Base-by-base conservation (phyloP, 2,797 vertebrate species). In the Coluber constrictor region DNA sequence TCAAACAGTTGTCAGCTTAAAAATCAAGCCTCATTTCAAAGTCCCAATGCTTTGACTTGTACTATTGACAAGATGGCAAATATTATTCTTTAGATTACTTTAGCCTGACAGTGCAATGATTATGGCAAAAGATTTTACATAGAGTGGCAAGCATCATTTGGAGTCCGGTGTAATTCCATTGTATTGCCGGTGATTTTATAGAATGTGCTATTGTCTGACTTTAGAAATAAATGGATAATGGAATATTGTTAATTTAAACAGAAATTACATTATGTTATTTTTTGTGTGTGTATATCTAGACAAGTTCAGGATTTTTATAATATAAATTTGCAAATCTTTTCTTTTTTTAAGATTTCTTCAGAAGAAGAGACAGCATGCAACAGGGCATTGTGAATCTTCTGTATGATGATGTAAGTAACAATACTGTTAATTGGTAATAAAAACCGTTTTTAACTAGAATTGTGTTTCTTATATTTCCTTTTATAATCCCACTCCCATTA, bases 381-480 rank as follows among this genome's bases (percentile, higher is more conserved):
- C 98, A 98, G 96, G 99, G 98, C 13, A 91, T 98, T 4, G 98
- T 98, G 93, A 98, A 96, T 97, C 98, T 99, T 95, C 95, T 97
- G 37, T 99, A 99, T 59, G 98, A 99, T n/a, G 99, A 99, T 86
- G 99, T 99, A 95, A 98, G 98, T 97, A 94, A 90, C 43, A 54
- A 54, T 57, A 70, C 51, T 59, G 37, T 54, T 47, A 25, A 70
- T 16, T 55, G 8, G 18, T 32, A 66, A n/a, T 87, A 8, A 56
- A 55, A 70, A 32, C 83, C 16, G 4, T 47, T 51, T 47, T 29
- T 51, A 20, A 92, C 0, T 51, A 60, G 18, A 89, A 61, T 47
- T 87, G 1, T 16, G n/a, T 54, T 43, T 6, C 59, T 60, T 23
- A 47, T 12, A 27, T 55, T 32, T 92, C 60, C 27, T 20, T 1